phyloP scores from a whole-genome alignment of 2,113 vertebrate species.

The Onychostoma macrolepis region DNA sequence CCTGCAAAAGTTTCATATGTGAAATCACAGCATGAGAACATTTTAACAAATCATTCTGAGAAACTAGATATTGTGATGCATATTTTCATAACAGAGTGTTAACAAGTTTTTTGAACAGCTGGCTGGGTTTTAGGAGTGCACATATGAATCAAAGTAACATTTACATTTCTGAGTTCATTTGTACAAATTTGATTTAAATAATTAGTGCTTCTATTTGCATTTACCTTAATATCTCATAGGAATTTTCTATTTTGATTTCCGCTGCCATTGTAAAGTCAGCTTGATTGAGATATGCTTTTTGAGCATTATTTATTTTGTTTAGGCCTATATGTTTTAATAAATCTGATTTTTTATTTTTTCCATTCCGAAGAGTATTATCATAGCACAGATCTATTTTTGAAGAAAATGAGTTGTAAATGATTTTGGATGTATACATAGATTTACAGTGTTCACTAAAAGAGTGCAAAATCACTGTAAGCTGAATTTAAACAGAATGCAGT shows the following conservation, averaged over 20 bases:
- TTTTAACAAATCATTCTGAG: neutral
- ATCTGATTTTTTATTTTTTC: neutral
- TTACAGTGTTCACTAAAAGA: neutral
- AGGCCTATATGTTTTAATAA: neutral
- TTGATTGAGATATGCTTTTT: slow-evolving; percentile 10
- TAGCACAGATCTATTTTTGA: slow-evolving; percentile 22
- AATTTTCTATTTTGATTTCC: neutral
- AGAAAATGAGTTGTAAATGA: neutral
- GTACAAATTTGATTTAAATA: neutral
- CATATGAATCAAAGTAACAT: neutral
- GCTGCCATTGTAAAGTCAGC: slow-evolving; percentile 2
- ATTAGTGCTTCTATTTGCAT: neutral
- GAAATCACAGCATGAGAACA: slow-evolving; percentile 2
- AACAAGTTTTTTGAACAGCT: neutral
- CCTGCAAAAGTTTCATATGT: neutral
- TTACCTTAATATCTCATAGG: neutral
- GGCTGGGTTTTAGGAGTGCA: neutral
- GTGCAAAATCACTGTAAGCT: neutral
- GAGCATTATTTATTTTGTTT: neutral
- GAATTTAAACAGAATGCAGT: neutral
- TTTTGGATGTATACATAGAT: neutral
- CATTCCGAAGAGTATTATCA: neutral
- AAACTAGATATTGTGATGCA: neutral
- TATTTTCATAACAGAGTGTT: neutral
- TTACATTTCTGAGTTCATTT: neutral